phyloP scores from a whole-genome alignment of 2,797 vertebrate genomes.

The Sebastes reedi region DNA sequence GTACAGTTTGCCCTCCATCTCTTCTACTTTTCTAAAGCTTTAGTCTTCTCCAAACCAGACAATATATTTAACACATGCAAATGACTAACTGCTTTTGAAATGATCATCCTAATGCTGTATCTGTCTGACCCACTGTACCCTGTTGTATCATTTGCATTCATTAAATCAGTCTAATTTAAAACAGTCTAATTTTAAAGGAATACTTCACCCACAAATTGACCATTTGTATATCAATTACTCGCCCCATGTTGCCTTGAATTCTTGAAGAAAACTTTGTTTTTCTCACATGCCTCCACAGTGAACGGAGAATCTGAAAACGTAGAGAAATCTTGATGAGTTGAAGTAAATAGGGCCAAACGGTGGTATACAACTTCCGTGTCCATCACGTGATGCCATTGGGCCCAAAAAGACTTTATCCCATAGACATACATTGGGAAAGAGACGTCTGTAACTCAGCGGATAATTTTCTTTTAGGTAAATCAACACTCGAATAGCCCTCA shows the following conservation, averaged over 20 bases:
- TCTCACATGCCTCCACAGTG: too few relatives aligned
- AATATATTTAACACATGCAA: neutral
- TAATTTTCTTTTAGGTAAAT: too few relatives aligned
- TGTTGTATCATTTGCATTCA: neutral
- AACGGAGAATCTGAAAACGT: too few relatives aligned
- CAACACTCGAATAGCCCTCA: too few relatives aligned
- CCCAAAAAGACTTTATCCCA: too few relatives aligned
- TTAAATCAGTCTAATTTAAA: neutral
- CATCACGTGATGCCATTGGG: too few relatives aligned
- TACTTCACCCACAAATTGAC: neutral
- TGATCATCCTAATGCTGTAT: neutral
- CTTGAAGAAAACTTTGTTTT: too few relatives aligned
- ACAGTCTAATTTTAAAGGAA: neutral
- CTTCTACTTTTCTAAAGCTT: neutral
- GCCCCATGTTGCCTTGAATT: neutral
- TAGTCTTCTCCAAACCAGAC: neutral
- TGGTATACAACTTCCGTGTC: too few relatives aligned
- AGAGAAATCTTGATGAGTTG: neutral
- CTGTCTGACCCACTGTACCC: neutral
- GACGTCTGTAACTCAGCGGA: too few relatives aligned
- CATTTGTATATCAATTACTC: neutral
- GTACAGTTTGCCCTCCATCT: constrained; percentile 70
- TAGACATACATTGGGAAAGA: too few relatives aligned
- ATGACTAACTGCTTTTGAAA: neutral
- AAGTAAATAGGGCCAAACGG: neutral